A percentile compares a stretch with the other conserved stretches of the same genome.
phyloP scores from a whole-genome alignment of 2,113 vertebrate genomes.

The Dolichallabes microphthalmus region DNA sequence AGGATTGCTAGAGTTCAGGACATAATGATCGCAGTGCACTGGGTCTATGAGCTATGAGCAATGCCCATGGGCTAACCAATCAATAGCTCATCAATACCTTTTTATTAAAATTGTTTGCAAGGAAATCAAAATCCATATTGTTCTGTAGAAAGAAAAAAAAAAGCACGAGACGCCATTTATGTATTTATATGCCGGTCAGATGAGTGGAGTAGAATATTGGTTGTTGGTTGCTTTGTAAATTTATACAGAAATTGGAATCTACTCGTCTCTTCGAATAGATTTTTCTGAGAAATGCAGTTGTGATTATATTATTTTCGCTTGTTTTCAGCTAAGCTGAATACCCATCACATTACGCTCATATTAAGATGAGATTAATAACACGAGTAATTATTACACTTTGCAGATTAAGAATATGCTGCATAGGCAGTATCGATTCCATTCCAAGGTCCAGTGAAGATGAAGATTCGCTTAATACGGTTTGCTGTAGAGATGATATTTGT shows the following conservation, averaged over 20 bases:
- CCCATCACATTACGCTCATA: constrained; percentile 69
- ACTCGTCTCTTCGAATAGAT: constrained; percentile 70
- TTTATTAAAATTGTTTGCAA: constrained; percentile 83
- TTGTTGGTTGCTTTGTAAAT: constrained; percentile 61
- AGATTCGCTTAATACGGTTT: constrained; percentile 30
- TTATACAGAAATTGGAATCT: constrained; percentile 64
- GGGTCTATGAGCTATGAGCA: constrained; percentile 66
- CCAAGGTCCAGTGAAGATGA: constrained; percentile 55
- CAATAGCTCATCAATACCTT: constrained; percentile 77
- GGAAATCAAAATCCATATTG: constrained; percentile 80
- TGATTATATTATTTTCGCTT: constrained; percentile 74
- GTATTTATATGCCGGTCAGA: constrained; percentile 68
- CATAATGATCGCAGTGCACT: constrained; percentile 76
- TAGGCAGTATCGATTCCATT: constrained; percentile 68
- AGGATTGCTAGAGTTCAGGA: constrained; percentile 73
- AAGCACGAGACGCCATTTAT: constrained; percentile 68
- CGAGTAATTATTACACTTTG: constrained; percentile 75
- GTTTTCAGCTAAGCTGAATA: constrained; percentile 69
- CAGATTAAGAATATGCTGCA: constrained; percentile 70
- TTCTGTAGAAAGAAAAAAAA: constrained; percentile 63
- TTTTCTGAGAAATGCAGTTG: constrained; percentile 74
- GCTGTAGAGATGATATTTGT: constrained; percentile 6
- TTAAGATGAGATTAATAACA: constrained; percentile 76
- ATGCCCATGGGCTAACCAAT: constrained; percentile 68
- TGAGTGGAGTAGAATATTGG: constrained; percentile 69